Evolutionary conservation across 2,888 invertebrate species (phyloP), one percentile per base, ranked within the genome.

Genomic region (Lasioglossum calceatum): DNA sequence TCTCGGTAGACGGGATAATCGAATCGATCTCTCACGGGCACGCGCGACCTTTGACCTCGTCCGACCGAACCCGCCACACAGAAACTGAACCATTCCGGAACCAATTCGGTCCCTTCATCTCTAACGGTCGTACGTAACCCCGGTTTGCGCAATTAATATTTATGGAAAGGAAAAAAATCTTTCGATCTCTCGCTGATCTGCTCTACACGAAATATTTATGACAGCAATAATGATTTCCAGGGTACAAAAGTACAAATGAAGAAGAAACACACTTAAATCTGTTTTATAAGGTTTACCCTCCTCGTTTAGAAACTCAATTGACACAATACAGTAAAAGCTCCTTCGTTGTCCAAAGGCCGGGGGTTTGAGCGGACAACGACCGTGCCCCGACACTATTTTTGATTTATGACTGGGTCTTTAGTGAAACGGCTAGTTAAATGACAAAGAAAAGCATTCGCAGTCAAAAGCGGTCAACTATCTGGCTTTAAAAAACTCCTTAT

Each of bases 11-110:
- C 79, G 54, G 79, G 77, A 83, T 89, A 89, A 91, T 89, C 84
- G 88, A 84, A 88, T 90, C 89, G 89, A 90, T 89, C 79, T 85
- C 83, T 78, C 79, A 77, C 82, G 86, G 83, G 79, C 87, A 89
- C 81, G 78, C 87, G 81, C 87, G 89, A 90, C 79, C 90, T 90
- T 90, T 89, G 89, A 90, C 90, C 90, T 79, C 85, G 84, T 72
- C 85, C 47, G 61, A 44, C 61, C 70, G 67, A 70, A 44, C 39
- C 67, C 23, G 42, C 64, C 54, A 71, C 61, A 64, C 67, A 75
- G 79, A 88, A 85, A 85, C 76, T 73, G 27, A 58, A 36, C 70
- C 80, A 42, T 78, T 79, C 39, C 32, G 32, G 64, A 32, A 58
- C 8, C 32, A 64, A 64, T 64, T 64, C 47, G 50, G 32, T 47